A percentile compares a stretch with the other conserved stretches of the same genome.
These are phyloP conservation scores for Lathronympha strigana DNA, from an alignment of 2,888 invertebrate species.

Conservation along the genomic window DNA sequence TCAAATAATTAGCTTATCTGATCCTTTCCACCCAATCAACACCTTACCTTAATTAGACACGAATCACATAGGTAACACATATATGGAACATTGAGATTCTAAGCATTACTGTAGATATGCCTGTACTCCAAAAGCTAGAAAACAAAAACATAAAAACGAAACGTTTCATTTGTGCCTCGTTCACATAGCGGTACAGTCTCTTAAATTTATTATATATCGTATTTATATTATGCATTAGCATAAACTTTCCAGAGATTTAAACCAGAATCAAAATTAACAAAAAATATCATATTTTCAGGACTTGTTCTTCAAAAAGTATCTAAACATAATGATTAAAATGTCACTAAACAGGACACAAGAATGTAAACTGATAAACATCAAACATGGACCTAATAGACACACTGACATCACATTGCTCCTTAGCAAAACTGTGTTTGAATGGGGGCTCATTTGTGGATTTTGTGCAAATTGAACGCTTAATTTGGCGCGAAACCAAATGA, in stretches of 20 bases:
- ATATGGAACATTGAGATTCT: conserved; percentile 1
- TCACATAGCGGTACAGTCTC: conserved; percentile 1
- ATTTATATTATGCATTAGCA: conserved; percentile 6
- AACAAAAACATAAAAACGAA: neutral
- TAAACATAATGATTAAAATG: conserved; percentile 7
- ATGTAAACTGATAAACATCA: conserved; percentile 3
- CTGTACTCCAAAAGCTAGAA: neutral
- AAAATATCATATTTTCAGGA: neutral
- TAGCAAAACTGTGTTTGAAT: too few species aligned
- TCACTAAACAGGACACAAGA: neutral
- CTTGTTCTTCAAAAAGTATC: conserved; percentile 5
- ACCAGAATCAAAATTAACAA: conserved; percentile 20
- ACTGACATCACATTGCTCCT: too few species aligned
- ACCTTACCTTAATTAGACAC: neutral
- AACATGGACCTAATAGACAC: too few species aligned
- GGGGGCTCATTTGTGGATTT: too few species aligned
- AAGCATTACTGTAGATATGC: neutral
- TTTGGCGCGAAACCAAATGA: too few species aligned
- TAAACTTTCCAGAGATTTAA: conserved; percentile 1
- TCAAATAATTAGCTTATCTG: neutral
- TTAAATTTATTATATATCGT: neutral
- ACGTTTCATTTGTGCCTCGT: too few species aligned
- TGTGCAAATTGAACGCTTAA: too few species aligned
- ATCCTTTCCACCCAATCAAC: neutral
- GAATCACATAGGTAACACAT: neutral